These are phyloP conservation scores for Garrulus glandarius DNA, from an alignment of 2,797 vertebrate genomes.

Conservation along the genomic window DNA sequence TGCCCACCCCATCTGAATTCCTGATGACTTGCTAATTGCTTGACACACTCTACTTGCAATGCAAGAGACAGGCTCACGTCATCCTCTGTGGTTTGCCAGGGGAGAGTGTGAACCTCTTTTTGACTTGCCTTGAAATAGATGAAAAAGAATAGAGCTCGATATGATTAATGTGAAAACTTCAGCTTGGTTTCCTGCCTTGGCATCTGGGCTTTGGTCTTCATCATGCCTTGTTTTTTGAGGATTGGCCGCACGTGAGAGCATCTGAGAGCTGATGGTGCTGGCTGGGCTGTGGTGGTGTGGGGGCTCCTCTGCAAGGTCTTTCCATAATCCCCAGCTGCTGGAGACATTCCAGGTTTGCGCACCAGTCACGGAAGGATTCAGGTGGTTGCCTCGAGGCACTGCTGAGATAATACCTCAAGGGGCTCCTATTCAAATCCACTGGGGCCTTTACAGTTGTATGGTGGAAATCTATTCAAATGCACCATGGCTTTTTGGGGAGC, in stretches of 20 bases:
- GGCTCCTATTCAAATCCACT: slow-evolving; percentile 18
- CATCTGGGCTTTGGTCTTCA: background rate
- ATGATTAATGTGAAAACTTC: slow-evolving; percentile 60
- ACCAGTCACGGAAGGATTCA: slow-evolving; percentile 31
- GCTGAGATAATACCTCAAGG: slow-evolving; percentile 52
- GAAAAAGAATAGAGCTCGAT: slow-evolving; percentile 45
- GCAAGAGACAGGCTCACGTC: slow-evolving; percentile 56
- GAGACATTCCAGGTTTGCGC: background rate
- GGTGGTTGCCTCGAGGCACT: slow-evolving; percentile 49
- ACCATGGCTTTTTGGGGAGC: background rate
- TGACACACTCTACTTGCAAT: slow-evolving; percentile 52
- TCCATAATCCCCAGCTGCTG: background rate
- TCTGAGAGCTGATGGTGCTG: background rate
- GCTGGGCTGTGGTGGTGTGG: background rate
- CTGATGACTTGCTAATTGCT: slow-evolving; percentile 69
- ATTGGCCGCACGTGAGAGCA: background rate
- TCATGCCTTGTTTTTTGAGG: background rate
- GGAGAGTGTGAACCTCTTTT: slow-evolving; percentile 50
- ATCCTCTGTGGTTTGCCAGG: slow-evolving; percentile 61
- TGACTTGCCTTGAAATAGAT: slow-evolving; percentile 55
- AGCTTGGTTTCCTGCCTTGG: slow-evolving; percentile 4
- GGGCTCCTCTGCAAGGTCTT: background rate
- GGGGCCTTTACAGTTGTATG: background rate
- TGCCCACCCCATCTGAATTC: slow-evolving; percentile 60
- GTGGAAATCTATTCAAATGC: background rate